A percentile compares a stretch with the other conserved stretches of the same genome.
Conservation (phyloP, 2,797 vertebrate genomes). For the Cebuella pygmaea region DNA sequence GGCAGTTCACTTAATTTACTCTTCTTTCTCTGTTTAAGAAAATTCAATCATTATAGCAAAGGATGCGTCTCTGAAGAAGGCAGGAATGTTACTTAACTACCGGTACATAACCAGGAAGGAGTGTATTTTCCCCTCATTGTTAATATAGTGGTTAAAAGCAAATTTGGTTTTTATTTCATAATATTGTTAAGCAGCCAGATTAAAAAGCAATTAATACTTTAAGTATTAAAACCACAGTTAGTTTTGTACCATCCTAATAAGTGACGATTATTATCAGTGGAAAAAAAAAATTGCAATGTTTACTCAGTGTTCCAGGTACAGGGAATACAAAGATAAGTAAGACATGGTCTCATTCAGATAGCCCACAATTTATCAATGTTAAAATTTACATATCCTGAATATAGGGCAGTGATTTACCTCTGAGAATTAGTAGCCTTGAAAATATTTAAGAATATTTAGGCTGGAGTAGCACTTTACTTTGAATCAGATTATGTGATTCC, state of each 20-base stretch:
- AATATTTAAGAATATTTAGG: conserved; percentile 22
- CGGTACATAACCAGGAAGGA: not conserved
- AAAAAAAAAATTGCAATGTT: not conserved
- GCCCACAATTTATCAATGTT: not conserved
- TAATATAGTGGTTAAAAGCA: not conserved
- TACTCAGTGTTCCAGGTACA: not conserved
- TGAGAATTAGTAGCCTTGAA: not conserved
- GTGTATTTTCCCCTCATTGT: not conserved
- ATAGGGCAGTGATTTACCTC: conserved; percentile 8
- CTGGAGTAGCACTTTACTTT: conserved; percentile 32
- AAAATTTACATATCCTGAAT: conserved; percentile 1
- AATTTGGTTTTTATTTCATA: not conserved
- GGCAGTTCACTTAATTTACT: not conserved
- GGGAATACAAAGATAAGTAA: not conserved
- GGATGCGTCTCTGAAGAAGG: conserved; percentile 25
- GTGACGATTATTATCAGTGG: not conserved
- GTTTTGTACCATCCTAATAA: not conserved
- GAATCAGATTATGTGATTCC: not conserved
- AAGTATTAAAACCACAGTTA: not conserved
- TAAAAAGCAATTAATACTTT: not conserved
- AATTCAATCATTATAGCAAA: conserved; percentile 1
- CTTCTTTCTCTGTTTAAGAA: not conserved
- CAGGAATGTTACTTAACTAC: not conserved
- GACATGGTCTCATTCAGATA: not conserved
- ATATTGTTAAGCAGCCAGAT: conserved; percentile 4